Conservation (phyloP, 2,113 vertebrate genomes). For the Sciurus niger region DNA sequence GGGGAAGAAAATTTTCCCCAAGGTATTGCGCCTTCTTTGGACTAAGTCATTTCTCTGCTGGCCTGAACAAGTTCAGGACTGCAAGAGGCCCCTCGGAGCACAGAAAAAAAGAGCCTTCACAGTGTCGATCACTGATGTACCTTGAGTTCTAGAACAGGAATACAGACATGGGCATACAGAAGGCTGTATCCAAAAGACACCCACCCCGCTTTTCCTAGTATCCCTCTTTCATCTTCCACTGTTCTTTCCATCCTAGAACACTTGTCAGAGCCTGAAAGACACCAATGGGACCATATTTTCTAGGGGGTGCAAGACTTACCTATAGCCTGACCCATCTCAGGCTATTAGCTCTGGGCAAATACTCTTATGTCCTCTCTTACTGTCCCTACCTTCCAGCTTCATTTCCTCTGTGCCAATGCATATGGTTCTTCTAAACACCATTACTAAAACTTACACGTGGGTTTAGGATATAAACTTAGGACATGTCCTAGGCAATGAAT, state of each 20-base stretch:
- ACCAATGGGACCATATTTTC: not conserved
- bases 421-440: constrained; percentile 8
- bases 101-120: not conserved
- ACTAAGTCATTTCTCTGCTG: not conserved
- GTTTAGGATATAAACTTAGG: not conserved
- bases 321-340: not conserved
- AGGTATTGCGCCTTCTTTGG: not conserved
- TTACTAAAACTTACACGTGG: not conserved
- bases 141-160: not conserved
- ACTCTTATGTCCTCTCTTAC: not conserved
- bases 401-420: not conserved
- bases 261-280: not conserved
- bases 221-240: not conserved
- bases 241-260: not conserved
- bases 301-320: not conserved
- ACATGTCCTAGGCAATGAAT: not conserved
- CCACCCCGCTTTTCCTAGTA: not conserved
- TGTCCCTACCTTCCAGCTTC: not conserved
- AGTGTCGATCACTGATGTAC: fast-evolving
- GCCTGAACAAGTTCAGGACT: not conserved
- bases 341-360: not conserved
- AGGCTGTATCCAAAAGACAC: not conserved
- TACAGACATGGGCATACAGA: not conserved
- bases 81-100: not conserved
- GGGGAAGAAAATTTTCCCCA: no score